Evolutionary conservation across 1,140 invertebrate genomes (phyloP), one percentile per base, ranked within the genome.

Genomic region (Oryzaephilus surinamensis): DNA sequence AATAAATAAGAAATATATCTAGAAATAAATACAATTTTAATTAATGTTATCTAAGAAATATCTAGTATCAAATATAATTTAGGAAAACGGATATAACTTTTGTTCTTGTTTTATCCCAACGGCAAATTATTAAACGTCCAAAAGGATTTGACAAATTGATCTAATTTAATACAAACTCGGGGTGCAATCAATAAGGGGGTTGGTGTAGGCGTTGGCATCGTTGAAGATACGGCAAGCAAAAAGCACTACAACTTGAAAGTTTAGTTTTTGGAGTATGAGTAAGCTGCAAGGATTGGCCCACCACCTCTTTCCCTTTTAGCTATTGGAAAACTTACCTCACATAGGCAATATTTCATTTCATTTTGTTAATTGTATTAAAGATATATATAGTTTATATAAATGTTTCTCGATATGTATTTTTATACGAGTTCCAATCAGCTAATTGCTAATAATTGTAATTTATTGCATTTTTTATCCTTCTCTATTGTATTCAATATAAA

Each of bases 61-160:
- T n/a, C n/a, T n/a, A n/a, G n/a, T n/a, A n/a, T n/a, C n/a, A n/a
- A n/a, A n/a, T n/a, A n/a, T n/a, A n/a, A n/a, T n/a, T n/a, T n/a
- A n/a, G n/a, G n/a, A n/a, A n/a, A 49, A 43, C 38, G 43, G 39
- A 46, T 43, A 34, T 39, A 42, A 49, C 39, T 49, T 46, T 46
- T 50, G 43, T 43, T 50, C 48, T 50, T 46, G 40, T 44, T 50
- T 42, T 35, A 27, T 30, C 40, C 43, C 40, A 38, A 23, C 39
- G 38, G 45, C 42, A 38, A 47, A 50, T 50, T 50, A 50, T 45
- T 38, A 47, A 40, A 44, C 45, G 48, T 42, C 48, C 42, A 41
- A 44, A 50, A 44, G 38, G 41, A 38, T 41, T 48, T 51, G 48
- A 51, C 48, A 51, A 51, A 51, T 51, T 51, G 48, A 48, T 51